phyloP scores from a whole-genome alignment of 2,113 vertebrate genomes.

The Cichladusa arquata region DNA sequence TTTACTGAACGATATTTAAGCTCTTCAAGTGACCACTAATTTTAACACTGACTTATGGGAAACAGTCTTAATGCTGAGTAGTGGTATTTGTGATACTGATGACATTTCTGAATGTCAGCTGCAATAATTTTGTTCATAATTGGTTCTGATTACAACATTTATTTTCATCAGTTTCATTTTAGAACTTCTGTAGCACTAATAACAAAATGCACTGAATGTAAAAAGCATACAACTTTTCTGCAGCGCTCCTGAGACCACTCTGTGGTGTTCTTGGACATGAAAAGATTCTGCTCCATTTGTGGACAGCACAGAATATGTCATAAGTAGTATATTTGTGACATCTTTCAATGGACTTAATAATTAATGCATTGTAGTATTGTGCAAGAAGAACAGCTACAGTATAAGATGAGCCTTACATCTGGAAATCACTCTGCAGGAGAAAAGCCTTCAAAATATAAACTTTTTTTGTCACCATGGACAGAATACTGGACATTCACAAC shows the following conservation, averaged over 20 bases:
- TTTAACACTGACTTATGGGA: not conserved
- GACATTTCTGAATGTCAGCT: not conserved
- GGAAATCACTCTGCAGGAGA: constrained; percentile 45
- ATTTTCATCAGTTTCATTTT: constrained; percentile 31
- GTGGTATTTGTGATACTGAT: not conserved
- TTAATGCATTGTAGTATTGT: constrained; percentile 44
- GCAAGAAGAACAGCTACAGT: constrained; percentile 41
- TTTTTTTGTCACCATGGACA: constrained; percentile 55
- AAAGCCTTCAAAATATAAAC: constrained; percentile 67
- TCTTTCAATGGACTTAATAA: constrained; percentile 48
- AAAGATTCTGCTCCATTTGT: not conserved
- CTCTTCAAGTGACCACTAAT: not conserved
- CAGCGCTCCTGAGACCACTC: not conserved
- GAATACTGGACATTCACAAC: constrained; percentile 63
- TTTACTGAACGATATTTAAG: not conserved
- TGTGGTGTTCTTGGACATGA: not conserved
- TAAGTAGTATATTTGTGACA: constrained; percentile 56
- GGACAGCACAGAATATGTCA: not conserved
- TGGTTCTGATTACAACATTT: constrained; percentile 13
- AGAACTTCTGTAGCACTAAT: not conserved
- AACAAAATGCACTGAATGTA: not conserved
- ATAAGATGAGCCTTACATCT: constrained; percentile 23
- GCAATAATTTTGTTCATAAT: not conserved
- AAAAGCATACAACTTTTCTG: not conserved
- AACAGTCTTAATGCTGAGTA: not conserved